Conservation (phyloP, 2,113 vertebrate genomes). For the Xenopus laevis region DNA sequence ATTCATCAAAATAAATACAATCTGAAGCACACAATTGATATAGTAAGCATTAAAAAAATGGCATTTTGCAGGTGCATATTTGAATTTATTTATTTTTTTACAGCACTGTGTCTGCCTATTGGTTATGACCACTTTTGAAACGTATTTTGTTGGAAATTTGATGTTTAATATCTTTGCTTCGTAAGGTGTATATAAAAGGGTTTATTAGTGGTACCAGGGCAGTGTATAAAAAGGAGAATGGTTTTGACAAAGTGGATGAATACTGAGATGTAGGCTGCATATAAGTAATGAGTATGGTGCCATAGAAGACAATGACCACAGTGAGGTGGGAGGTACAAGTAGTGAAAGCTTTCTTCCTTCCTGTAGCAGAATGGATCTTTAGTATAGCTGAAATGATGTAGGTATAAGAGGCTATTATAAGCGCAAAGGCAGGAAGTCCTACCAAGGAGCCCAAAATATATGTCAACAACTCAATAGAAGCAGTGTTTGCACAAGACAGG, state of each 20-base stretch:
- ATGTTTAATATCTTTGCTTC: slow-evolving; percentile 3
- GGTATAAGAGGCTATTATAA: not conserved
- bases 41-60: too few species aligned
- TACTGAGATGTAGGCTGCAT: not conserved
- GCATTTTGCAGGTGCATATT: too few species aligned
- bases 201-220: not conserved
- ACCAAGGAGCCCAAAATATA: not conserved
- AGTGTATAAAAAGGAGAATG: not conserved
- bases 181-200: slow-evolving; percentile 2
- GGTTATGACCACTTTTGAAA: too few species aligned
- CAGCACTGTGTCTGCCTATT: too few species aligned
- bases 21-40: too few species aligned
- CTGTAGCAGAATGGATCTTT: not conserved
- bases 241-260: not conserved
- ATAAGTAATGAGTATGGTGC: not conserved
- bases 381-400: not conserved
- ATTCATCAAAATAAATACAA: too few species aligned
- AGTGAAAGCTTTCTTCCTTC: slow-evolving; percentile 1
- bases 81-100: too few species aligned
- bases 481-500: slow-evolving; percentile 1
- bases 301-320: slow-evolving; percentile 3
- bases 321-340: slow-evolving; percentile 8
- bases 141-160: too few species aligned
- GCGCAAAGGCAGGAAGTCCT: not conserved
- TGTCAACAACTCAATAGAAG: not conserved